These are phyloP conservation scores for Mormyrops boulengeri DNA, from an alignment of 2,797 vertebrate genomes.

Conservation along the genomic window DNA sequence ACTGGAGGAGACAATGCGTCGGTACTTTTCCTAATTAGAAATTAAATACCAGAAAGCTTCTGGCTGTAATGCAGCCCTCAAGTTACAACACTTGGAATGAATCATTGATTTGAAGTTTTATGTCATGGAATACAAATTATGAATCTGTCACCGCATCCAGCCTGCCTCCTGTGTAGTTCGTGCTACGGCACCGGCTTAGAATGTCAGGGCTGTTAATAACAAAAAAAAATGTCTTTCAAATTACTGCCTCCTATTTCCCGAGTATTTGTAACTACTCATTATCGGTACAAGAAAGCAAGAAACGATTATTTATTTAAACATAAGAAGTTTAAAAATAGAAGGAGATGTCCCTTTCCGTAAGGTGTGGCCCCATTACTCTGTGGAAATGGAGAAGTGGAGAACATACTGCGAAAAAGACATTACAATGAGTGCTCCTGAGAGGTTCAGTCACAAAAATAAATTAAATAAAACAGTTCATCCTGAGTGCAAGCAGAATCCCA, in stretches of 20 bases:
- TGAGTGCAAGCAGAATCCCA: background rate
- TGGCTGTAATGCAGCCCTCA: background rate
- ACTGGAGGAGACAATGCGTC: background rate
- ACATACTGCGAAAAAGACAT: background rate
- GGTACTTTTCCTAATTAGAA: constrained; percentile 25
- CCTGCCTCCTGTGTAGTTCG: background rate
- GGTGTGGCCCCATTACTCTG: background rate
- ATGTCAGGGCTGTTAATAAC: background rate
- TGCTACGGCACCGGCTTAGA: background rate
- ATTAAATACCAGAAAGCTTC: constrained; percentile 25
- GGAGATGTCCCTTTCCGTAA: background rate
- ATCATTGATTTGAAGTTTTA: constrained; percentile 16
- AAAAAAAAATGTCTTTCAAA: background rate
- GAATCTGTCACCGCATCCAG: background rate
- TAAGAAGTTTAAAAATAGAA: background rate
- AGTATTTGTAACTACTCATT: background rate
- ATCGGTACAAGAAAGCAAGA: background rate
- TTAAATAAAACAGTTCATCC: background rate
- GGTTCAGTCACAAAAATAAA: background rate
- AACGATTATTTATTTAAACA: background rate
- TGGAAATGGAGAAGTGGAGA: background rate
- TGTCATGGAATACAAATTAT: constrained; percentile 15
- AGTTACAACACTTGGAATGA: constrained; percentile 6
- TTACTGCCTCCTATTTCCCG: background rate
- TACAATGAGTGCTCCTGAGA: background rate